Evolutionary conservation across 2,113 vertebrate genomes (phyloP).

Genomic region (Pterophyllum scalare): DNA sequence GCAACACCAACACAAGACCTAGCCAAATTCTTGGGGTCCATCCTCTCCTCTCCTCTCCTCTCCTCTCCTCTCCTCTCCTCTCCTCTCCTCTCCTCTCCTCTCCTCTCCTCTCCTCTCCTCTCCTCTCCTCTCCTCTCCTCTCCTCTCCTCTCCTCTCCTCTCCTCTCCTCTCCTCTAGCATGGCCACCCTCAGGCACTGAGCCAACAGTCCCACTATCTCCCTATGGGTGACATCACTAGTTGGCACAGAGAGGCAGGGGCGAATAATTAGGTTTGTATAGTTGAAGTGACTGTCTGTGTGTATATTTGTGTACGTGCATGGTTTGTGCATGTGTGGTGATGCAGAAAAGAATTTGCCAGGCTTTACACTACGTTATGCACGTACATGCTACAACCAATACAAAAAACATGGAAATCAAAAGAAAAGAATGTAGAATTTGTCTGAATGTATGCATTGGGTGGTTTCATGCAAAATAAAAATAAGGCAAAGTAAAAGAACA

Average conservation of each 20-base stretch:
- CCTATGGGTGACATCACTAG: constrained; percentile 80
- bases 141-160: no score
- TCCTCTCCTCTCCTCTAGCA: neutral
- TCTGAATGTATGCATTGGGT: neutral
- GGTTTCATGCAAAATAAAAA: neutral
- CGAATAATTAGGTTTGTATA: constrained; percentile 80
- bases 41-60: constrained; percentile 15
- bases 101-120: no score
- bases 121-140: no score
- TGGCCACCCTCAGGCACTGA: constrained; percentile 49
- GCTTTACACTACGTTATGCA: constrained; percentile 64
- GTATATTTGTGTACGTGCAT: constrained; percentile 28
- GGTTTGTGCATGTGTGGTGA: constrained; percentile 54
- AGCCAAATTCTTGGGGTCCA: constrained; percentile 55
- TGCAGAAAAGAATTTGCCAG: constrained; percentile 64
- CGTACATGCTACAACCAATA: constrained; percentile 48
- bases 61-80: constrained; percentile 7
- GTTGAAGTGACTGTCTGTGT: constrained; percentile 60
- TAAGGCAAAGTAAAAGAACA: neutral
- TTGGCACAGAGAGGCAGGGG: constrained; percentile 74
- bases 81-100: neutral
- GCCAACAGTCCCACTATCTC: constrained; percentile 74
- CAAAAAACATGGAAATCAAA: neutral
- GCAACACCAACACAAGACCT: constrained; percentile 41
- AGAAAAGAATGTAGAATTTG: constrained; percentile 2